These are phyloP conservation scores for Saccostrea cuccullata DNA, from an alignment of 1,140 invertebrate species.

Conservation along the genomic window DNA sequence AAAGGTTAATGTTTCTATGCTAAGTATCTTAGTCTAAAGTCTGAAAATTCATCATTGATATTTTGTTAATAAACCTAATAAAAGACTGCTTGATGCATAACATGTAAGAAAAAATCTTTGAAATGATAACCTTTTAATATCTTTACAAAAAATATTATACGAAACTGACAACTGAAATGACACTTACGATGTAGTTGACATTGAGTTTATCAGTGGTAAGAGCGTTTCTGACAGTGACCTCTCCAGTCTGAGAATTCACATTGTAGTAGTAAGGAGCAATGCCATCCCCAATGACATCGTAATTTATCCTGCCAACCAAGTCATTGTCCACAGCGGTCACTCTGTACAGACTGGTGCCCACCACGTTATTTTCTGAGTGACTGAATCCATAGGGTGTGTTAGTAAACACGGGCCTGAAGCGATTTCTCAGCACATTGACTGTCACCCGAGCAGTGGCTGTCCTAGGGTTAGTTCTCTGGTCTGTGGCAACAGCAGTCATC, in stretches of 20 bases:
- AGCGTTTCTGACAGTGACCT: slow-evolving; percentile 15
- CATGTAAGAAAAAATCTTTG: background rate
- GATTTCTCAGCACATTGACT: slow-evolving; percentile 54
- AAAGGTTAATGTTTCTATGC: background rate
- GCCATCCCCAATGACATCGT: slow-evolving; percentile 62
- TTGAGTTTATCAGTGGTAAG: slow-evolving; percentile 35
- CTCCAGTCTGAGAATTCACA: slow-evolving; percentile 24
- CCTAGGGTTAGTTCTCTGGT: slow-evolving; percentile 89
- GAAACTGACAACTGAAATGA: background rate
- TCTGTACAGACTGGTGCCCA: slow-evolving; percentile 46
- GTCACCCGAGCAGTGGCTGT: slow-evolving; percentile 85
- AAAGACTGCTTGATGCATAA: too few relatives aligned
- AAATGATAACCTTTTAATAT: background rate
- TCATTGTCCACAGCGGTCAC: slow-evolving; percentile 60
- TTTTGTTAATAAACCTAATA: background rate
- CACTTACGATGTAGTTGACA: slow-evolving; percentile 40
- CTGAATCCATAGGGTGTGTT: slow-evolving; percentile 56
- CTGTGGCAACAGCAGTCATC: slow-evolving; percentile 81
- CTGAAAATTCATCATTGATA: background rate
- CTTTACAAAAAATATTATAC: background rate
- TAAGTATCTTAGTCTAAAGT: background rate
- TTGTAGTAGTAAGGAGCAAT: slow-evolving; percentile 62
- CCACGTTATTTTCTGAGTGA: slow-evolving; percentile 52
- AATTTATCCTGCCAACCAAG: slow-evolving; percentile 55
- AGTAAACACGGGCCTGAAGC: slow-evolving; percentile 52